These are phyloP conservation scores for Phataginus tricuspis DNA, from an alignment of 2,797 vertebrate genomes.

Conservation along the genomic window DNA sequence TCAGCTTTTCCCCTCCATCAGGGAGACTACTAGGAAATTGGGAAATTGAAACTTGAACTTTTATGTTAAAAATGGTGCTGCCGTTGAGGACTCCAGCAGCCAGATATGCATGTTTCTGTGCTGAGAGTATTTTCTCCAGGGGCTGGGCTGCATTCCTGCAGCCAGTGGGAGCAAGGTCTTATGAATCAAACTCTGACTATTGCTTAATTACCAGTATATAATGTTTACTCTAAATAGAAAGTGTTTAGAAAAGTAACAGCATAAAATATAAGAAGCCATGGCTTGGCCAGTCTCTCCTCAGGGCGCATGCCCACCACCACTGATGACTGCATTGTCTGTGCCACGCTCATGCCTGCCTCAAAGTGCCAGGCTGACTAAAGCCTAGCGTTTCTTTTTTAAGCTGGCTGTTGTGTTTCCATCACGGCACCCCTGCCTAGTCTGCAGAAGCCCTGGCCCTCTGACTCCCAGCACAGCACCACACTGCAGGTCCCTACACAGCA, in stretches of 20 bases:
- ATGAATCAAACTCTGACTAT: accelerated
- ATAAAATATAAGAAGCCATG: accelerated
- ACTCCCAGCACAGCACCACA: background rate
- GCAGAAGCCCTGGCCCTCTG: background rate
- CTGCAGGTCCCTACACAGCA: too few relatives aligned
- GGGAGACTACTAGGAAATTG: background rate
- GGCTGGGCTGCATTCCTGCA: too few relatives aligned
- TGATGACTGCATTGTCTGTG: background rate
- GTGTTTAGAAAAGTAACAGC: too few relatives aligned
- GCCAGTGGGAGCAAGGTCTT: too few relatives aligned
- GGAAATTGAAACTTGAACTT: background rate
- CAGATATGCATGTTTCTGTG: background rate
- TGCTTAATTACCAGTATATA: too few relatives aligned
- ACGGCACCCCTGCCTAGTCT: background rate
- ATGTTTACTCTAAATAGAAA: background rate
- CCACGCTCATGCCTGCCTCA: background rate
- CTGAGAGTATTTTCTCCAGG: background rate
- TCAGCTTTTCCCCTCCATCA: background rate
- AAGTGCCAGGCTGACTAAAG: background rate
- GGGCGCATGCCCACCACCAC: too few relatives aligned
- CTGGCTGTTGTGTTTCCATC: background rate
- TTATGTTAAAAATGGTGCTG: background rate
- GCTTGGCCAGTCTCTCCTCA: too few relatives aligned
- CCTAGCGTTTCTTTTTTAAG: background rate
- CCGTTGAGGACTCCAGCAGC: accelerated